A percentile compares a stretch with the other conserved stretches of the same genome.
Evolutionary conservation across 2,888 invertebrate genomes (phyloP).

Genomic region (Agrochola macilenta): DNA sequence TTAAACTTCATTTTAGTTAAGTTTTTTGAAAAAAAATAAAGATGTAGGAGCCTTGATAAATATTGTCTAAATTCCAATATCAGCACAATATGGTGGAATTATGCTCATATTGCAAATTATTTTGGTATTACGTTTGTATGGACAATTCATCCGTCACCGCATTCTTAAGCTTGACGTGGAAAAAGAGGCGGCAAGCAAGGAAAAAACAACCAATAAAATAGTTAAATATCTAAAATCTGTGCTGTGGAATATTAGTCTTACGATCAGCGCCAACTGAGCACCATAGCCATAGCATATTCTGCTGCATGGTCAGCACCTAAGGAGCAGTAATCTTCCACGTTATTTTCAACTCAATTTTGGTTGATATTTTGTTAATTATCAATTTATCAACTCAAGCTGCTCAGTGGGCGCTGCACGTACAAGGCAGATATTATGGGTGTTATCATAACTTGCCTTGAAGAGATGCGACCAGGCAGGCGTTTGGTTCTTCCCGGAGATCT

Average conservation of each 20-base stretch:
- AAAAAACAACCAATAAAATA: neutral
- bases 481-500: conserved; percentile 78
- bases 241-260: neutral
- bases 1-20: too few species aligned
- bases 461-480: conserved; percentile 95
- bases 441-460: conserved; percentile 91
- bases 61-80: too few species aligned
- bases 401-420: neutral
- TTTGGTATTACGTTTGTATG: too few species aligned
- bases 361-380: too few species aligned
- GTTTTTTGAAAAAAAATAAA: too few species aligned
- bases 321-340: neutral
- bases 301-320: too few species aligned
- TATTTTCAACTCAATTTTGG: neutral
- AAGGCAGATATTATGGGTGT: neutral
- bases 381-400: neutral
- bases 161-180: too few species aligned
- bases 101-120: too few species aligned
- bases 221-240: neutral
- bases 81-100: too few species aligned
- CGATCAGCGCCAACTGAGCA: neutral
- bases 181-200: too few species aligned
- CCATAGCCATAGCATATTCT: neutral
- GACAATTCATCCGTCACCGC: too few species aligned
- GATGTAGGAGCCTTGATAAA: too few species aligned